Percentiles rank a stretch among this genome's conserved stretches.
Conservation (phyloP, 1,140 invertebrate genomes). For the Anadara kagoshimensis region DNA sequence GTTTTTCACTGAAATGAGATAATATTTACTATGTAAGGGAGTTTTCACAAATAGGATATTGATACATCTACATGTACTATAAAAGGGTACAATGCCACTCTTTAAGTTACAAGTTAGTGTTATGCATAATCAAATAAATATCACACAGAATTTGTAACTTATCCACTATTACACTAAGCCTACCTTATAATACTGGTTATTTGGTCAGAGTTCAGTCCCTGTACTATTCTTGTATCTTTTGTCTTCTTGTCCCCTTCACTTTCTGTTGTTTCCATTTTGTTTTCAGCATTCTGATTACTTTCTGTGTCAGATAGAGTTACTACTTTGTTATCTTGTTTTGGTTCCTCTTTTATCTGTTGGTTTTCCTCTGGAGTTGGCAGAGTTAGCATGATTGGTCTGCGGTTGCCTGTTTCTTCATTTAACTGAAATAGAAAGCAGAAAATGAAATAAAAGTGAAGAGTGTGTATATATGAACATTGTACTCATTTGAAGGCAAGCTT, state of each 20-base stretch:
- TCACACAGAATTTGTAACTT: too few relatives aligned
- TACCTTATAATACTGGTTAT: constrained; percentile 68
- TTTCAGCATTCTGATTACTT: constrained; percentile 22
- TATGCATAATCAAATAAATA: too few relatives aligned
- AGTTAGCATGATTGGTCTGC: constrained; percentile 87
- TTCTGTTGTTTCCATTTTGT: constrained; percentile 60
- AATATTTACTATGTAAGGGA: too few relatives aligned
- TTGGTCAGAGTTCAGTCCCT: constrained; percentile 63
- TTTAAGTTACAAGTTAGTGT: too few relatives aligned
- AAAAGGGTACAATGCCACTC: too few relatives aligned
- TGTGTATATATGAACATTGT: too few relatives aligned
- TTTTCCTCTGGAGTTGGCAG: constrained; percentile 75
- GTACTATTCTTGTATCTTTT: constrained; percentile 45
- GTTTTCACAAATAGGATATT: too few relatives aligned
- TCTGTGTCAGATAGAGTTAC: neutral
- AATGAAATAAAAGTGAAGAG: too few relatives aligned
- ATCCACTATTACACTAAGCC: too few relatives aligned
- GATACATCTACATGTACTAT: too few relatives aligned
- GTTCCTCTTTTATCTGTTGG: constrained; percentile 48
- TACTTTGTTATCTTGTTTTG: constrained; percentile 1
- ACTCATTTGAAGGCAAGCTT: too few relatives aligned
- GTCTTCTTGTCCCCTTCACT: constrained; percentile 50
- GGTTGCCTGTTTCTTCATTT: constrained; percentile 87
- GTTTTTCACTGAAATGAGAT: too few relatives aligned
- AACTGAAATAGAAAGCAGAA: constrained; percentile 67